These are phyloP conservation scores for Malthinus seriepunctatus DNA, from an alignment of 2,888 invertebrate species.

Conservation along the genomic window DNA sequence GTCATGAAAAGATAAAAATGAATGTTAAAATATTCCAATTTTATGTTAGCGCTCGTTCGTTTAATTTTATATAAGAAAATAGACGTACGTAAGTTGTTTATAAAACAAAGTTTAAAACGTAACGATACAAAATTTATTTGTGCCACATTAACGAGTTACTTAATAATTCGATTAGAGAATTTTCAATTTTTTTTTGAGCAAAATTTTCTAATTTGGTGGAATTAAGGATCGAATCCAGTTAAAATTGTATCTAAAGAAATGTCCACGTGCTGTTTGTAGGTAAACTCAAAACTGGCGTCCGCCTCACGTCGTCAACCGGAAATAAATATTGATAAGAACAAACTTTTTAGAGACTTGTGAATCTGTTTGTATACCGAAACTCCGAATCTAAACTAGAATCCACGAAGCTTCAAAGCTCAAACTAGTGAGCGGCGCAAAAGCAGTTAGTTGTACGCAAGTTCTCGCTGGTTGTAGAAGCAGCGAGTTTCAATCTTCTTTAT, in stretches of 20 bases:
- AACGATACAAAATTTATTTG: too few species aligned
- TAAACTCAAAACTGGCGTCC: slow-evolving; percentile 45
- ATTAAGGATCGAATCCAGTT: slow-evolving; percentile 41
- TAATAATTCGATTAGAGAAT: too few species aligned
- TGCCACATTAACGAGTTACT: too few species aligned
- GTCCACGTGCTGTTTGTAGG: slow-evolving; percentile 42
- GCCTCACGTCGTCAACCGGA: slow-evolving; percentile 42
- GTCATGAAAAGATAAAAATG: too few species aligned
- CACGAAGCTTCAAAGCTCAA: slow-evolving; percentile 46
- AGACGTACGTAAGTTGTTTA: too few species aligned
- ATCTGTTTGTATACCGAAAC: slow-evolving; percentile 17
- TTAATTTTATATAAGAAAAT: too few species aligned
- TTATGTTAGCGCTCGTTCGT: too few species aligned
- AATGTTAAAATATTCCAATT: too few species aligned
- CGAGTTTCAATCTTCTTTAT: slow-evolving; percentile 23
- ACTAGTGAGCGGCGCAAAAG: slow-evolving; percentile 33
- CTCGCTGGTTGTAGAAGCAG: slow-evolving; percentile 30
- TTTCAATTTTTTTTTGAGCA: too few species aligned
- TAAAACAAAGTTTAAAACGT: too few species aligned
- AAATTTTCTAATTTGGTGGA: slow-evolving; percentile 27
- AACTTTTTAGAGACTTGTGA: slow-evolving; percentile 33
- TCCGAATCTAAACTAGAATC: slow-evolving; percentile 40
- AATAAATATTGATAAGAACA: slow-evolving; percentile 41
- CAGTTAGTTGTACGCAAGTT: slow-evolving; percentile 44
- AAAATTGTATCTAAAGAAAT: slow-evolving; percentile 34